These are phyloP conservation scores for Vombatus ursinus DNA, from an alignment of 2,113 vertebrate species.

Conservation along the genomic window DNA sequence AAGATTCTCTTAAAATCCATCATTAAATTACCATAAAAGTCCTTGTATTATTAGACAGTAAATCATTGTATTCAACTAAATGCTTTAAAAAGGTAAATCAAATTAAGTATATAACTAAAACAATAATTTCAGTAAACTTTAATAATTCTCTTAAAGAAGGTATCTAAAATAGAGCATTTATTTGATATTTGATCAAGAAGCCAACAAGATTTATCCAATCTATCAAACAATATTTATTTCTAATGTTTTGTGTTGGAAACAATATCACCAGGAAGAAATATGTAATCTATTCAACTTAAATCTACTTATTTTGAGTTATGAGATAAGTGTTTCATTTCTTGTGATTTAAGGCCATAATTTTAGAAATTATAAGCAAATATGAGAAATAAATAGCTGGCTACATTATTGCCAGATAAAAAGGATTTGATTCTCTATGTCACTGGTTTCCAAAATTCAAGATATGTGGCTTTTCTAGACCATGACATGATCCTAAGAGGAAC, in stretches of 20 bases:
- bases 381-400: not conserved
- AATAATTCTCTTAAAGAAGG: not conserved
- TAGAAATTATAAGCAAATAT: not conserved
- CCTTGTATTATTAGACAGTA: not conserved
- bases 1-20: no score
- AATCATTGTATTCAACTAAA: not conserved
- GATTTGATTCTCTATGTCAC: not conserved
- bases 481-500: no score
- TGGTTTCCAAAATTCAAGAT: no score
- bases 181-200: slow-evolving; percentile 12
- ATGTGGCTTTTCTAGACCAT: no score
- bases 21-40: not conserved
- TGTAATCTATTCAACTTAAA: no score
- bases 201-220: no score
- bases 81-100: slow-evolving; percentile 29
- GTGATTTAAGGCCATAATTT: no score
- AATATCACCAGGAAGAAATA: no score
- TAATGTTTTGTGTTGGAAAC: no score
- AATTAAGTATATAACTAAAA: not conserved
- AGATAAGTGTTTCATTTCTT: no score
- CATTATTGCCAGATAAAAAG: not conserved
- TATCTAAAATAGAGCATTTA: slow-evolving; percentile 45
- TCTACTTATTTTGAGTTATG: no score
- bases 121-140: not conserved
- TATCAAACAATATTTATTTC: no score